Base-by-base conservation (phyloP, 2,888 invertebrate species). In the Leucophora obtusa region DNA sequence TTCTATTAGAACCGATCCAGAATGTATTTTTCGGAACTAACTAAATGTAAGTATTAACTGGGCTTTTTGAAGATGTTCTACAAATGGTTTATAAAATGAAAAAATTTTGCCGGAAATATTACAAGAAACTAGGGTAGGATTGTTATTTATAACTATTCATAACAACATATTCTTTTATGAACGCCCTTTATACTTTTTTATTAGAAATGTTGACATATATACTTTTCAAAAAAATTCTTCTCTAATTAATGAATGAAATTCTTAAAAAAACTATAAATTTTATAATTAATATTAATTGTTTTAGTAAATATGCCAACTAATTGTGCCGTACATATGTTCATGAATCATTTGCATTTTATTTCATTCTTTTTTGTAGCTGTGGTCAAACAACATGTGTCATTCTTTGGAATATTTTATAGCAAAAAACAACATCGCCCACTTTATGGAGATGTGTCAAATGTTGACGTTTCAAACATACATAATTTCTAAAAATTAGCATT, bases 291-390 rank as follows among this genome's bases (percentile, higher is more conserved):
- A 53, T 75, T 69, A 62, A 70, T 76, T 76, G 59, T 59, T 21
- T 50, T 38, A 21, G 14, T 43, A 53, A 51, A 60, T 24, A 28
- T 58, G 33, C 33, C n/a, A 33, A 15, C n/a, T 53, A 71, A 77
- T 65, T 53, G 77, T 53, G 47, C 54, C 33, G 59, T 71, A 77
- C 76, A 71, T 77, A 59, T 77, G 77, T 71, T 77, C 58, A 77
- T 77, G 77, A 77, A 47, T 77, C 77, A 77, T 77, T 77, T 47
- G 59, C 51, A 77, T 66, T 77, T 66, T 53, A 17, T 59, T 56
- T 38, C 58, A 76, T 70, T 70, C 47, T 54, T 71, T 63, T 8
- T 50, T 18, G 21, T 35, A 28, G 28, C 7, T 15, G 35, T 17
- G 51, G 60, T 60, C 43, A 63, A 43, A 47, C 14, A 63, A 33